Base-by-base conservation (phyloP, 1,140 invertebrate species). In the Argopecten irradians region DNA sequence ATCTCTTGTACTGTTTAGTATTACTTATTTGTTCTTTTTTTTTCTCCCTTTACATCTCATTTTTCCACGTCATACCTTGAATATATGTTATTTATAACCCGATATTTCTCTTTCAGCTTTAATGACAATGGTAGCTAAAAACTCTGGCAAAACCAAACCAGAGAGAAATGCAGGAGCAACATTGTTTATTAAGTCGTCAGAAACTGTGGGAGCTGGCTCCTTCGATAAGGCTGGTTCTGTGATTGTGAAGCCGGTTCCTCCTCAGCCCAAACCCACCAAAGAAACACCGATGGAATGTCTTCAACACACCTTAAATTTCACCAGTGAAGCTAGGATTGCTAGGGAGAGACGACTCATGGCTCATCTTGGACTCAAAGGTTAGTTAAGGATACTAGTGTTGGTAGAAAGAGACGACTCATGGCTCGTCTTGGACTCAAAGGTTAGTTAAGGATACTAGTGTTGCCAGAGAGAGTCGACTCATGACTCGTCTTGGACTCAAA, bases 351-450 rank as follows among this genome's bases (percentile, higher is more conserved):
- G 93, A 43, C 90, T 94, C 0, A 92, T 94, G 92, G 89, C 93
- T 39, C 94, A 94, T 88, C 82, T 94, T 36, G 94, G 94, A 33
- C 35, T 94, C 34, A 94, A 93, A 94, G 92, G 94, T 94, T 71
- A 87, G 85, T 84, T 22, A n/a, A 22, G 28, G 33, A 36, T 43
- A n/a, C 35, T 19, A 46, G 28, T 33, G n/a, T n/a, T n/a, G n/a
- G n/a, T n/a, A n/a, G n/a, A n/a, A n/a, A n/a, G n/a, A n/a, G n/a
- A 32, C 34, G 36, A n/a, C 41, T 88, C 19, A 28, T 35, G 13
- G 71, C 55, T 43, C 46, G 14, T 5, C 19, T 33, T 71, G n/a
- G 32, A 34, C n/a, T n/a, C n/a, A n/a, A n/a, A n/a, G n/a, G n/a
- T n/a, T n/a, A n/a, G n/a, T n/a, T n/a, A n/a, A n/a, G n/a, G n/a